Base-by-base conservation (phyloP, 1,140 invertebrate species). In the Hyposmocoma kahamanoa region DNA sequence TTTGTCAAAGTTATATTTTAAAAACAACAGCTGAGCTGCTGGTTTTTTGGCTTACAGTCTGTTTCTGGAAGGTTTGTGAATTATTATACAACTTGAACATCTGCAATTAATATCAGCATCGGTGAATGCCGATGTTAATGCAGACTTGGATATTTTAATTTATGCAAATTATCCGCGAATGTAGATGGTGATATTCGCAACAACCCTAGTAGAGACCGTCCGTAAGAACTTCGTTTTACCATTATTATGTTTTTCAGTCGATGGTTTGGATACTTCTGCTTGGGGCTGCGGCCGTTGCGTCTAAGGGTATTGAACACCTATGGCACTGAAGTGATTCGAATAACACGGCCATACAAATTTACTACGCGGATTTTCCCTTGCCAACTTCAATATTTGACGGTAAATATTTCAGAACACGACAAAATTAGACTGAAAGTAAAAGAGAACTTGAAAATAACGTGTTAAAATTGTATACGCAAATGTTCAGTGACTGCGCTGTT, bases 191-290 rank as follows among this genome's bases (percentile, higher is more conserved):
- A n/a, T n/a, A n/a, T n/a, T n/a, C 24, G 5, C 24, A 26, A 26
- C 11, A 26, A 26, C 26, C 8, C 13, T n/a, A 0, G 15, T 19
- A 42, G 17, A 15, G 15, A 22, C 26, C 22, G 1, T 21, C n/a
- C n/a, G 2, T 22, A 9, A 0, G 21, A 34, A 24, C 19, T 24
- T 18, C 8, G 28, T 20, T 9, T 22, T 19, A 19, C 19, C 8
- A n/a, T 13, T n/a, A 13, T 17, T 15, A 6, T 18, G 21, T 8
- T 13, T 32, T 24, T 20, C 47, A 82, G 77, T 22, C 79, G 74
- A 69, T 83, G 79, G 79, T 65, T 75, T 0, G 79, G 79, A 15
- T 83, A 80, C 57, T 59, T 80, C 41, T 80, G 70, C 59, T 83
- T 72, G 24, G 76, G 76, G 0, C 62, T 83, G 0, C 69, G 79